Conservation (phyloP, 2,113 vertebrate genomes). For the Patagioenas fasciata region DNA sequence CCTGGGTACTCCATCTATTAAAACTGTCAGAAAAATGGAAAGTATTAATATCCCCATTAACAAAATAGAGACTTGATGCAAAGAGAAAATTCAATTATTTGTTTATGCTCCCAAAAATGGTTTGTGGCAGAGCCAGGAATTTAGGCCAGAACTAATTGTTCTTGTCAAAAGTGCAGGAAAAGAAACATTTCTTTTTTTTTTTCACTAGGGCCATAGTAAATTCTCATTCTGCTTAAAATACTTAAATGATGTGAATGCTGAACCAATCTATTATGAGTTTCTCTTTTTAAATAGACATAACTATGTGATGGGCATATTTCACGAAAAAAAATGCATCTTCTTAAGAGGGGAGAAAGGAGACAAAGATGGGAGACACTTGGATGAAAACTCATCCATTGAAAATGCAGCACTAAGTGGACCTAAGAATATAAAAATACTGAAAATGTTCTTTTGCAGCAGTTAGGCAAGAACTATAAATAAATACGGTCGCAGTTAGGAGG, state of each 20-base stretch:
- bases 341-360: neutral
- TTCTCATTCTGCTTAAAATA: neutral
- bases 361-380: neutral
- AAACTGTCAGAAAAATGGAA: neutral
- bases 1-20: neutral
- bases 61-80: neutral
- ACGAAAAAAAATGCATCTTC: neutral
- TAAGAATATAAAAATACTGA: neutral
- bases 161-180: neutral
- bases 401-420: neutral
- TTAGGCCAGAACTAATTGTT: neutral
- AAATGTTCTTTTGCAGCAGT: neutral
- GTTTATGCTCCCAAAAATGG: neutral
- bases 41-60: neutral
- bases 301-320: neutral
- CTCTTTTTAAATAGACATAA: neutral
- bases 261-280: neutral
- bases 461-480: neutral
- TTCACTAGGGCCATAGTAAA: neutral
- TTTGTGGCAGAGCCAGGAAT: neutral
- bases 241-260: neutral
- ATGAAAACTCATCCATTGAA: neutral
- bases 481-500: neutral
- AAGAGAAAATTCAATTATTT: neutral
- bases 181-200: neutral